Percentiles rank a stretch among this genome's conserved stretches.
phyloP scores from a whole-genome alignment of 2,797 vertebrate species.

The Ammospiza maritima region DNA sequence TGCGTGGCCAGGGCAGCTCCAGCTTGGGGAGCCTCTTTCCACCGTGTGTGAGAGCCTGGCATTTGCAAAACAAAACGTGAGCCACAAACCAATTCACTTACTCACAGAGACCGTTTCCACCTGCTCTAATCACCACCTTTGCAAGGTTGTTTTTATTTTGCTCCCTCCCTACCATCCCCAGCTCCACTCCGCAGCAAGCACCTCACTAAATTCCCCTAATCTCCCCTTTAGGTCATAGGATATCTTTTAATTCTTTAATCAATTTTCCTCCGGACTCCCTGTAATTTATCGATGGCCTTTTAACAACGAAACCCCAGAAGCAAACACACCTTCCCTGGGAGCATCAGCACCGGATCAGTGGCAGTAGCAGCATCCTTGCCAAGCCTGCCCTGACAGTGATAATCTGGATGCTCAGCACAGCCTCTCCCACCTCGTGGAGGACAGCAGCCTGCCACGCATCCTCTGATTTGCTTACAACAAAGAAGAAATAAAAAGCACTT shows the following conservation, averaged over 20 bases:
- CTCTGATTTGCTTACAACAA: neutral
- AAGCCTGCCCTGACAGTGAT: accelerated
- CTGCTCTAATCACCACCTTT: neutral
- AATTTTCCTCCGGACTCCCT: slow-evolving; percentile 6
- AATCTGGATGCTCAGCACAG: neutral
- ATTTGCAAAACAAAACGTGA: neutral
- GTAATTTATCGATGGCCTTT: slow-evolving; percentile 35
- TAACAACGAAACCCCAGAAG: neutral
- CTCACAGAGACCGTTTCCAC: neutral
- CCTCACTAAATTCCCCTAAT: slow-evolving; percentile 30
- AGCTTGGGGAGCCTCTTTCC: neutral
- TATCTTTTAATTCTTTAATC: slow-evolving; percentile 53
- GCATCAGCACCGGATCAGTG: neutral
- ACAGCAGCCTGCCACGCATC: neutral
- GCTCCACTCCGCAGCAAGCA: accelerated
- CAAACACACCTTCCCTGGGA: neutral
- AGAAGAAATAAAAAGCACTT: neutral
- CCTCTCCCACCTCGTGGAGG: neutral
- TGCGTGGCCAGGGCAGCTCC: neutral
- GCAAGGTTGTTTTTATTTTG: slow-evolving; percentile 3
- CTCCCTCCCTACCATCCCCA: neutral
- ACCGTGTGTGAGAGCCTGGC: accelerated
- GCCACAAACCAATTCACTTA: neutral
- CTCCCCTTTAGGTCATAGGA: neutral
- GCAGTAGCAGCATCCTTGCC: accelerated